phyloP scores from a whole-genome alignment of 2,797 vertebrate species.

The Acrocephalus scirpaceus region DNA sequence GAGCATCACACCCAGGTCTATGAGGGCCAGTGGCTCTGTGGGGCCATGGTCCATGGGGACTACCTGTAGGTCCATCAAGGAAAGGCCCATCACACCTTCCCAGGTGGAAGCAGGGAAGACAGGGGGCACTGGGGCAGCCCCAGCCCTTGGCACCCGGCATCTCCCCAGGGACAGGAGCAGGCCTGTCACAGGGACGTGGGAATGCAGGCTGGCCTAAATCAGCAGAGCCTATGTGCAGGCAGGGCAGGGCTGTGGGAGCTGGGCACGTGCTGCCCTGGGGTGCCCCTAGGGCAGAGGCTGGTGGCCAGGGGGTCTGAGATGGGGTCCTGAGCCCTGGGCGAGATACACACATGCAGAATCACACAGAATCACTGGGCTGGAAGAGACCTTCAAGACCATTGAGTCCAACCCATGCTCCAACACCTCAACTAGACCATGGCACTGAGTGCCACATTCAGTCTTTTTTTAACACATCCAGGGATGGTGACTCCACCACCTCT shows the following conservation, averaged over 20 bases:
- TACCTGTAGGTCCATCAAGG: rapidly evolving
- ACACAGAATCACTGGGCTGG: neutral
- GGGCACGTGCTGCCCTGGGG: rapidly evolving
- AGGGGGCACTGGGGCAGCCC: rapidly evolving
- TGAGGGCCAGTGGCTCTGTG: neutral
- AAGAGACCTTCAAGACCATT: neutral
- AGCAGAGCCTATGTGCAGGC: neutral
- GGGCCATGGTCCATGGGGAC: rapidly evolving
- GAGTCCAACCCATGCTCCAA: neutral
- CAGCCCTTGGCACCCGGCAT: rapidly evolving
- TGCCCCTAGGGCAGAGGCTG: rapidly evolving
- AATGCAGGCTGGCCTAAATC: neutral
- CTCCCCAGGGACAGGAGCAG: neutral
- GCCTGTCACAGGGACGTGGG: rapidly evolving
- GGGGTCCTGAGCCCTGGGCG: neutral
- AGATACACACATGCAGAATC: neutral
- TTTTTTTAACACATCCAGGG: neutral
- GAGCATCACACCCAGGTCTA: neutral
- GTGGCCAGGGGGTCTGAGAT: neutral
- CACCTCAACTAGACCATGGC: neutral
- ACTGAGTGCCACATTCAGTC: neutral
- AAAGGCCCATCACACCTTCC: neutral
- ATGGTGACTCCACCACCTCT: neutral
- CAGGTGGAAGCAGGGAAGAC: neutral
- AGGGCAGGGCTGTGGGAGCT: neutral